Conservation (phyloP, 2,888 invertebrate genomes). For the Strigamia crassipes region DNA sequence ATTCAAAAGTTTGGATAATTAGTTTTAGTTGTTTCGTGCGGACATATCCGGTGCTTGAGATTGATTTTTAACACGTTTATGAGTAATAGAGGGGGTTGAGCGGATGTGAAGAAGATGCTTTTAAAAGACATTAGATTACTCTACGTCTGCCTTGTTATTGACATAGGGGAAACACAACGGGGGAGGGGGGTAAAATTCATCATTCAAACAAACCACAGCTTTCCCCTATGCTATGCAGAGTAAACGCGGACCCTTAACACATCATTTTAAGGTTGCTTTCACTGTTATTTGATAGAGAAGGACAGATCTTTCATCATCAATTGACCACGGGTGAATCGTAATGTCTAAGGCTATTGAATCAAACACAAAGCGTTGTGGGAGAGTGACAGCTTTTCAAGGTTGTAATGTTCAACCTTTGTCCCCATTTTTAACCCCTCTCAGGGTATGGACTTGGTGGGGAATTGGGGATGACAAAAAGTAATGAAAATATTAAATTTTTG, state of each 20-base stretch:
- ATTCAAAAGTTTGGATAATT: neutral
- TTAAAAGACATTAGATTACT: constrained; percentile 1
- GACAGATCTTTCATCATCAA: neutral
- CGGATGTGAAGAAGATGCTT: neutral
- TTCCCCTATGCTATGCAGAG: neutral
- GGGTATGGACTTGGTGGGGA: no score
- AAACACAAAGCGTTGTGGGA: neutral
- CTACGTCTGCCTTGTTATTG: no score
- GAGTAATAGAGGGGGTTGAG: neutral
- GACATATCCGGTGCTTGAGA: neutral
- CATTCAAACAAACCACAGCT: neutral
- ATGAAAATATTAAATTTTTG: no score
- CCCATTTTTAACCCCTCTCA: neutral
- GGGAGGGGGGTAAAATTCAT: neutral
- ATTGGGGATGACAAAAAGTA: no score
- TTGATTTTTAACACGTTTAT: neutral
- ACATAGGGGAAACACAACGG: neutral
- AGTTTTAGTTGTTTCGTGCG: neutral
- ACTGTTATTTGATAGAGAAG: neutral
- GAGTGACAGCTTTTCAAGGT: neutral
- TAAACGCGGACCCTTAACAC: neutral
- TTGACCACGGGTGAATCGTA: neutral
- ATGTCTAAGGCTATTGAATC: neutral
- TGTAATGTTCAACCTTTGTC: neutral
- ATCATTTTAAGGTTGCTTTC: neutral